A percentile compares a stretch with the other conserved stretches of the same genome.
These are phyloP conservation scores for Montipora capitata DNA, from an alignment of 92 coral and sea anemone genomes.

Conservation along the genomic window DNA sequence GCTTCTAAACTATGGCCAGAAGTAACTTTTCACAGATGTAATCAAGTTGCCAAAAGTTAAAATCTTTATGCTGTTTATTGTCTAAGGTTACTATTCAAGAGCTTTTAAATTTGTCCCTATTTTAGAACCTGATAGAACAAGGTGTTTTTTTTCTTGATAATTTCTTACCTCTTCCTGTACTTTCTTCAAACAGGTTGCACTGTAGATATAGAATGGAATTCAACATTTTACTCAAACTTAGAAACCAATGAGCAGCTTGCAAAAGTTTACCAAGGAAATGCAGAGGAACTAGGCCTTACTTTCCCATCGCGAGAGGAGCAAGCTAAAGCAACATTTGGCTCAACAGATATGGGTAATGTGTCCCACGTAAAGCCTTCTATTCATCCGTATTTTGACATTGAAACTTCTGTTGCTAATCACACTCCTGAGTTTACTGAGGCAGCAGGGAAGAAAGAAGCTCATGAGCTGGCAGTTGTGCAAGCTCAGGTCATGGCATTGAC, in stretches of 20 bases:
- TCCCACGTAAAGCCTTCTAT: conserved; percentile 96
- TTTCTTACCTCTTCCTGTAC: not conserved
- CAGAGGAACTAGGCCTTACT: conserved; percentile 81
- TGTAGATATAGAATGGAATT: conserved; percentile 86
- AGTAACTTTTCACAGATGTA: too few relatives aligned
- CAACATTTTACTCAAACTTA: conserved; percentile 75
- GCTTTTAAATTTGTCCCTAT: too few relatives aligned
- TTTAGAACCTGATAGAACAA: too few relatives aligned
- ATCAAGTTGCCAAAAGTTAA: too few relatives aligned
- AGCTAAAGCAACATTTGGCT: conserved; percentile 84
- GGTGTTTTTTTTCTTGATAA: not conserved
- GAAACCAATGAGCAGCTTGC: conserved; percentile 86
- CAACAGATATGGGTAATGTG: conserved; percentile 99
- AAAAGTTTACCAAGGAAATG: conserved; percentile 87
- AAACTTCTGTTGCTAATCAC: conserved; percentile 86
- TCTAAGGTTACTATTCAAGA: too few relatives aligned
- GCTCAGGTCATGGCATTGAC: conserved; percentile 91
- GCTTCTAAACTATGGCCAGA: too few relatives aligned
- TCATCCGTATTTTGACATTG: conserved; percentile 91
- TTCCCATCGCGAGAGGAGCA: conserved; percentile 89
- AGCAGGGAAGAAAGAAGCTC: conserved; percentile 87
- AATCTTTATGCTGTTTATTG: too few relatives aligned
- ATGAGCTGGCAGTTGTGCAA: conserved; percentile 77
- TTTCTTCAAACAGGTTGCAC: conserved; percentile 81
- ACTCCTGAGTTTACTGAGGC: conserved; percentile 87